Evolutionary conservation across 2,888 invertebrate species (phyloP), one percentile per base, ranked within the genome.

Genomic region (Cataglyphis altisquamis): DNA sequence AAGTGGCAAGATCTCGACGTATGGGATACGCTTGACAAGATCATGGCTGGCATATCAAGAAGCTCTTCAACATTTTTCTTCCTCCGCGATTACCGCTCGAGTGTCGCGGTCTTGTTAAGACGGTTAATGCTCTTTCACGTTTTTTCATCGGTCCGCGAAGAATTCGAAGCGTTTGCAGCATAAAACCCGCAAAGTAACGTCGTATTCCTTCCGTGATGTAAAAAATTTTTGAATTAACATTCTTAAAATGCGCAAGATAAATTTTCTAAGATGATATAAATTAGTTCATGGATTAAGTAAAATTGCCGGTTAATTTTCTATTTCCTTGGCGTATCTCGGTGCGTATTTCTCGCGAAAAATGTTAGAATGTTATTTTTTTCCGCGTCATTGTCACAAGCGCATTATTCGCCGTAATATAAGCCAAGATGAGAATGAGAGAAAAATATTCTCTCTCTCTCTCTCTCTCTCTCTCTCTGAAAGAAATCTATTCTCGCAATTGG

Each of bases 1-100:
- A 73, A 80, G 73, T 78, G 45, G 15, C 57, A 12, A 21, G 55
- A 57, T 78, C 72, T 78, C 57, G 21, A 72, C 55, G 55, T 45
- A 55, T 36, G 52, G 10, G 52, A 6, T 32, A 80, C 36, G 41
- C 45, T 78, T 60, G 73, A 72, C 32, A 32, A 60, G 73, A 78
- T 78, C 57, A 45, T 32, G 21, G 32, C 29, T 45, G 18, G 32
- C 78, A 15, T 48, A 60, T 73, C 73, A 78, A 78, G 78, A 78
- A 60, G 12, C 73, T 45, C 72, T 73, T 73, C 45, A 72, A 36
- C 78, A 60, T 72, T 72, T 80, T 60, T 73, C 74, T 73, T 72
- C 74, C 21, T n/a, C 64, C 36, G 18, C 45, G 41, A 10, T 68
- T 72, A 21, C 78, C 78, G 57, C 45, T 60, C 15, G 29, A 72